Percentiles rank a stretch among this genome's conserved stretches.
These are phyloP conservation scores for Hycleus phaleratus DNA, from an alignment of 1,140 invertebrate genomes.

Conservation along the genomic window DNA sequence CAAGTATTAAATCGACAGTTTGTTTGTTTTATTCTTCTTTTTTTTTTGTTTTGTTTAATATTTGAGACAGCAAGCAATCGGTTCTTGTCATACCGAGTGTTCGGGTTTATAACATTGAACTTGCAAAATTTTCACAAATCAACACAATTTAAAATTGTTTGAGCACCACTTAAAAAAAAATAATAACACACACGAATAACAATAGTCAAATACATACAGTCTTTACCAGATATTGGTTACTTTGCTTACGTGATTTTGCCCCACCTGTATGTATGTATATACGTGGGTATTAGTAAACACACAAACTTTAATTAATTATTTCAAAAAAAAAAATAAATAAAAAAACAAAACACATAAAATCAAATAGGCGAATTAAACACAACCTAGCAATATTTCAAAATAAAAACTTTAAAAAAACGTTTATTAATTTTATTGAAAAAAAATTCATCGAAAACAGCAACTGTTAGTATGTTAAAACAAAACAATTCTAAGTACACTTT, in stretches of 20 bases:
- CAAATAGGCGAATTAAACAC: slow-evolving; percentile 31
- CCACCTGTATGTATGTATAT: slow-evolving; percentile 43
- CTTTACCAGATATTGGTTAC: slow-evolving; percentile 42
- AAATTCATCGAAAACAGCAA: slow-evolving; percentile 32
- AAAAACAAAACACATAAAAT: slow-evolving; percentile 32
- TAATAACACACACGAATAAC: slow-evolving; percentile 41
- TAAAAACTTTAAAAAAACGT: slow-evolving; percentile 26
- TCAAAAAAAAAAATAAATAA: slow-evolving; percentile 18
- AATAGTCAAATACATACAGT: slow-evolving; percentile 43
- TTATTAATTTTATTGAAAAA: slow-evolving; percentile 32
- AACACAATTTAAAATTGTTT: slow-evolving; percentile 41
- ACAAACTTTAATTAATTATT: slow-evolving; percentile 30
- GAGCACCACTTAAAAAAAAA: slow-evolving; percentile 41
- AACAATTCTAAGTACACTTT: slow-evolving; percentile 37
- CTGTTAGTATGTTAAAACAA: slow-evolving; percentile 34
- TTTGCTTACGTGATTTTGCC: slow-evolving; percentile 44
- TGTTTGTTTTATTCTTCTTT: not conserved
- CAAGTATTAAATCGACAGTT: too few relatives aligned
- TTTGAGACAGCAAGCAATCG: slow-evolving; percentile 35
- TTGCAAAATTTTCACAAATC: slow-evolving; percentile 41
- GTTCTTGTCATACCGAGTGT: slow-evolving; percentile 37
- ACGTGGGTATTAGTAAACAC: slow-evolving; percentile 42
- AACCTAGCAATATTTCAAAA: slow-evolving; percentile 35
- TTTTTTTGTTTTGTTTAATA: not conserved
- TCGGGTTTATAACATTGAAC: slow-evolving; percentile 40